Base-by-base conservation (phyloP, 1,140 invertebrate species). In the Euborellia annulipes region DNA sequence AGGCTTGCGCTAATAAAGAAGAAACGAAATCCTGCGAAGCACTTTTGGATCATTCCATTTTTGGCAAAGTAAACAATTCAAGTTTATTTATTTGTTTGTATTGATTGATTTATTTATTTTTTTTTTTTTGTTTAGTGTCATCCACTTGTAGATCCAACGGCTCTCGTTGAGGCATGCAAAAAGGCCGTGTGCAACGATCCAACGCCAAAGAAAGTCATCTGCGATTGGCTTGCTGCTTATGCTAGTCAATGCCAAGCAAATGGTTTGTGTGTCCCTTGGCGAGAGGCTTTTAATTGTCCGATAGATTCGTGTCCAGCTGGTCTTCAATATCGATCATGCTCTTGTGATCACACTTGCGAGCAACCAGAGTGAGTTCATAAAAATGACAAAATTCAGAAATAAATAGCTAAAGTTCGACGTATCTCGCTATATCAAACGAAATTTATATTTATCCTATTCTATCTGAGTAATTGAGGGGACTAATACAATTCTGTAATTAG, bases 241-340 rank as follows among this genome's bases (percentile, higher is more conserved):
- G 79, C 80, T 1, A 70, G 72, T 36, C 76, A 76, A 50, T 89
- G 85, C 53, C 64, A 70, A 20, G 58, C 67, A 18, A 63, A 69
- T 37, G 79, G 76, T 8, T 64, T 86, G 1, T 86, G 82, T 55
- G 59, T 81, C 0, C 60, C 75, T 47, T 88, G 85, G 85, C 68
- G 81, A 30, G 59, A 53, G 0, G 62, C 63, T 43, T 11, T 54
- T 45, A 42, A 16, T 14, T 42, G 7, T 41, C 20, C 18, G 6
- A 47, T 30, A 8, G 8, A 17, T 19, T 16, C 49, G 55, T 76
- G 74, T 54, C 64, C 69, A 36, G 52, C 53, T 55, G 78, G 72
- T 41, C 64, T 84, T 49, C 63, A 71, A 17, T 87, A 83, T 58
- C 61, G 74, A 16, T 54, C 78, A 1, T 88, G 85, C 51, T 67